Evolutionary conservation across 35 echinoderm and acorn worm species (phyloP).

Genomic region (Ophiothrix spiculata): DNA sequence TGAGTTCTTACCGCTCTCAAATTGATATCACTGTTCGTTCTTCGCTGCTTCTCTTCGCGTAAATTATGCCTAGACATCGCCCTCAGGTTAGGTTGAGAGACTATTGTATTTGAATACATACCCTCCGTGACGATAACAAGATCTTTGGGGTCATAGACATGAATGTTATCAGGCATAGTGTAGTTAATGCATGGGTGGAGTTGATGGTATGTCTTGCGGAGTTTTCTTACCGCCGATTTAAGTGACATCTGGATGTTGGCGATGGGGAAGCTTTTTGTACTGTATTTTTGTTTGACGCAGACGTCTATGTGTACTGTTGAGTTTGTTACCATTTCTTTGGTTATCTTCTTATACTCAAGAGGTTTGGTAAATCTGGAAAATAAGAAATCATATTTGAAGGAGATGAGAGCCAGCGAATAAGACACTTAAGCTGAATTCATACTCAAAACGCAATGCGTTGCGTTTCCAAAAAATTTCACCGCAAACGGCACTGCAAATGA

Average conservation of each 20-base stretch:
- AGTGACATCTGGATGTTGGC: constrained; percentile 80
- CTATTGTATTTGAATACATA: constrained; percentile 74
- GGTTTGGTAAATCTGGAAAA: constrained; percentile 57
- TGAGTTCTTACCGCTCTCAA: constrained; percentile 61
- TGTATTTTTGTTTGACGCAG: constrained; percentile 80
- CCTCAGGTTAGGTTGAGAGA: constrained; percentile 75
- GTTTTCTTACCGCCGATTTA: constrained; percentile 81
- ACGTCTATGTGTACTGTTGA: constrained; percentile 81
- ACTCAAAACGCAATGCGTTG: too few relatives aligned
- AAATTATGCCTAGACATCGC: constrained; percentile 35
- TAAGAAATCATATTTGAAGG: too few relatives aligned
- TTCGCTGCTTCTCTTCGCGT: constrained; percentile 2
- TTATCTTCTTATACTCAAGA: constrained; percentile 84
- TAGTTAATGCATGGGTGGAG: constrained; percentile 79
- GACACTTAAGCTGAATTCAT: too few relatives aligned
- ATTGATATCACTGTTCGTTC: constrained; percentile 87
- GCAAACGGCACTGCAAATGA: too few relatives aligned
- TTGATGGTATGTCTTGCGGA: constrained; percentile 66
- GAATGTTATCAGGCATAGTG: constrained; percentile 80
- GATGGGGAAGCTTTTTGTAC: constrained; percentile 66
- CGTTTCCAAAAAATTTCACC: too few relatives aligned
- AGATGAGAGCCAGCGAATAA: too few relatives aligned
- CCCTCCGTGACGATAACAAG: constrained; percentile 78
- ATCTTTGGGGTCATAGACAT: constrained; percentile 79
- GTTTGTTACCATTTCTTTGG: constrained; percentile 53